A percentile compares a stretch with the other conserved stretches of the same genome.
phyloP scores from a whole-genome alignment of 2,888 invertebrate species.

The Tenodera sinensis region DNA sequence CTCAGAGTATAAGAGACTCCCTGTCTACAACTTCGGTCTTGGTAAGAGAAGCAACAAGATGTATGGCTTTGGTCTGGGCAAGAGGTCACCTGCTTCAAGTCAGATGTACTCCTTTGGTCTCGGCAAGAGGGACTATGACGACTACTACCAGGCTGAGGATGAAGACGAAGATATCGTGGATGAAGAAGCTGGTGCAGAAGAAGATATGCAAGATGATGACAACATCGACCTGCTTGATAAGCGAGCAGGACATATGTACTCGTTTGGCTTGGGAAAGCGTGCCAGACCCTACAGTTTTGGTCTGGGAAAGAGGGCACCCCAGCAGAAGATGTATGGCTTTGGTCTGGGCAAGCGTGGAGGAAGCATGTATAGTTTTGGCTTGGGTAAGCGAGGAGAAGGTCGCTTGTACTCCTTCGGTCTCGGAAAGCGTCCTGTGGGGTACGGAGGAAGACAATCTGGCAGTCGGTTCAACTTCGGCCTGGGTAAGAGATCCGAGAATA shows the following conservation, averaged over 20 bases:
- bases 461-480: conserved; percentile 31
- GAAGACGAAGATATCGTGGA: conserved; percentile 16
- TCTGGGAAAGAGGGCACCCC: conserved; percentile 58
- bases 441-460: neutral
- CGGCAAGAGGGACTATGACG: conserved; percentile 36
- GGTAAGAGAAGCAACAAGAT: conserved; percentile 48
- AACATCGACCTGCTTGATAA: conserved; percentile 21
- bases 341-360: conserved; percentile 31
- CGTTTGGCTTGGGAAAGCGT: conserved; percentile 46
- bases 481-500: conserved; percentile 26
- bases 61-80: conserved; percentile 67
- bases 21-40: conserved; percentile 49
- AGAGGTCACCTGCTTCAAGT: conserved; percentile 47
- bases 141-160: conserved; percentile 39
- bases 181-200: neutral
- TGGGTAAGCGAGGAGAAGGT: conserved; percentile 50
- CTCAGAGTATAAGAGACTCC: conserved; percentile 60
- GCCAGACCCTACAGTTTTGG: conserved; percentile 66
- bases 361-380: conserved; percentile 52
- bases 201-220: conserved; percentile 8
- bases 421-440: conserved; percentile 24
- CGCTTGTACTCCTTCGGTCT: conserved; percentile 28
- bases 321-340: conserved; percentile 29
- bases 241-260: conserved; percentile 34
- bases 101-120: conserved; percentile 34